A percentile compares a stretch with the other conserved stretches of the same genome.
Conservation (phyloP, 2,113 vertebrate species). For the Phoenicopterus ruber region DNA sequence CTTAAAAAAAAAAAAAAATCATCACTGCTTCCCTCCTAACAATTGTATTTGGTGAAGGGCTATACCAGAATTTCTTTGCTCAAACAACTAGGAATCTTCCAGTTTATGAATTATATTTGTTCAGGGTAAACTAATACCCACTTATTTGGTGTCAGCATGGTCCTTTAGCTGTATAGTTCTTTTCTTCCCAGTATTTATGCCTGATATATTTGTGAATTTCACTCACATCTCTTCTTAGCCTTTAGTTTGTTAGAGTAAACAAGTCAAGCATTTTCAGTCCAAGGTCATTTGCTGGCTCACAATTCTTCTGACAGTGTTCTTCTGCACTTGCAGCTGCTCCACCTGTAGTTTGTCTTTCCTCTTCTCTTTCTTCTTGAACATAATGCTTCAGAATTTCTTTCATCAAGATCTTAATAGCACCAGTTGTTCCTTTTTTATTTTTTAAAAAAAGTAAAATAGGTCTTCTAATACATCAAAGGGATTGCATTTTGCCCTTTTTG, state of each 20-base stretch:
- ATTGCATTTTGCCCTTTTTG: not conserved
- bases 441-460: too few species aligned
- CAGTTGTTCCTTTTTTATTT: not conserved
- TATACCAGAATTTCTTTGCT: not conserved
- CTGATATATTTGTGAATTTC: not conserved
- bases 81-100: not conserved
- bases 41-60: not conserved
- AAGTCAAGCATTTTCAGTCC: not conserved
- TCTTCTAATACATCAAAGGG: not conserved
- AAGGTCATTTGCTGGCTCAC: not conserved
- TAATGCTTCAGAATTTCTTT: not conserved
- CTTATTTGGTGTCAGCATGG: not conserved
- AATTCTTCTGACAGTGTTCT: not conserved
- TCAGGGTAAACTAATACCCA: not conserved
- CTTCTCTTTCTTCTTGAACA: not conserved
- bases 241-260: not conserved
- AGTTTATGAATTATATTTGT: not conserved
- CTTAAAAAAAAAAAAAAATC: not conserved
- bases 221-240: not conserved
- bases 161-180: not conserved
- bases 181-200: not conserved
- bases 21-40: not conserved
- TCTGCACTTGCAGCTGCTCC: not conserved
- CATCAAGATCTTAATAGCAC: not conserved
- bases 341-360: not conserved